Conservation (phyloP, 2,888 invertebrate species). For the Drosophila leonis region DNA sequence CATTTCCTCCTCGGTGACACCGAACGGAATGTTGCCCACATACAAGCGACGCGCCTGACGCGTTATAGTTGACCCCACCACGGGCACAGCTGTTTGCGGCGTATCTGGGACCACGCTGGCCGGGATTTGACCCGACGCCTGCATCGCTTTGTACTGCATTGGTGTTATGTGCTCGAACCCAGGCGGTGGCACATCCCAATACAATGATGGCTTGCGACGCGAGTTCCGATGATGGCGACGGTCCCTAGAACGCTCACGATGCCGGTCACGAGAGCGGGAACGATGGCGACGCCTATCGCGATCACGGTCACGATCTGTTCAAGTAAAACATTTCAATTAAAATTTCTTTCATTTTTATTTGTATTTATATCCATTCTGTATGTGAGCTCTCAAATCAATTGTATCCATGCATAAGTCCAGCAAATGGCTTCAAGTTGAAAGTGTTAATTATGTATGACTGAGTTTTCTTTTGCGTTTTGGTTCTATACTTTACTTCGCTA, state of each 20-base stretch:
- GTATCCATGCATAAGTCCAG: background rate
- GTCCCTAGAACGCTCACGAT: constrained; percentile 72
- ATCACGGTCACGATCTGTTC: constrained; percentile 68
- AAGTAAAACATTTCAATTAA: background rate
- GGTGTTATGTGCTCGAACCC: constrained; percentile 99
- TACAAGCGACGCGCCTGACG: constrained; percentile 97
- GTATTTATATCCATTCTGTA: background rate
- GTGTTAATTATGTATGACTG: background rate
- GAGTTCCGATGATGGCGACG: constrained; percentile 87
- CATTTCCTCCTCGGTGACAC: constrained; percentile 99
- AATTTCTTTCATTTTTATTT: background rate
- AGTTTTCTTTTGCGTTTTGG: background rate
- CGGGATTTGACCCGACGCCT: constrained; percentile 97
- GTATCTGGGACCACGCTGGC: constrained; percentile 96
- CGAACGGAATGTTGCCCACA: constrained; percentile 99
- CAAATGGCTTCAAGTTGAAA: background rate
- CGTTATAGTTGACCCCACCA: constrained; percentile 99
- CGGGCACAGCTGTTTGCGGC: constrained; percentile 97
- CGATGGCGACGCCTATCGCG: constrained; percentile 71
- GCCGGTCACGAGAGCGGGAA: constrained; percentile 73
- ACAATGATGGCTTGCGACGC: constrained; percentile 94
- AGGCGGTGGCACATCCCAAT: constrained; percentile 99
- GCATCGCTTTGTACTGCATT: constrained; percentile 95
- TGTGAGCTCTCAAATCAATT: background rate
- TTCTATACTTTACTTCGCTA: too few species aligned